Evolutionary conservation across 2,797 vertebrate species (phyloP).

Genomic region (Manis crassicaudata): DNA sequence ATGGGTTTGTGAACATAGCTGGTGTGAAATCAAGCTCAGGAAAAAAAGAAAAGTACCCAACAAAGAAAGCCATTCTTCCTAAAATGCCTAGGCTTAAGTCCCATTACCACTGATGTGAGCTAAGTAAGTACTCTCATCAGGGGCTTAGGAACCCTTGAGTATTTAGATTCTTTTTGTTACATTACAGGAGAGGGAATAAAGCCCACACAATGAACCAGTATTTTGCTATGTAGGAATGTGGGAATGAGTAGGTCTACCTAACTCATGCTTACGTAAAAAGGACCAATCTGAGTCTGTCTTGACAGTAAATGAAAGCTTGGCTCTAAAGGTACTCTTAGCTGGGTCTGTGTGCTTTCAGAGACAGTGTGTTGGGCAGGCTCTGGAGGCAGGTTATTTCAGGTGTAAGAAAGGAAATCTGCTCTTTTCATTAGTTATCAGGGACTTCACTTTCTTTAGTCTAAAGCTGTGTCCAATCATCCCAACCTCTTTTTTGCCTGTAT

Average conservation of each 20-base stretch:
- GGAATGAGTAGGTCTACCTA: slow-evolving; percentile 57
- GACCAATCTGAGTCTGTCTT: slow-evolving; percentile 62
- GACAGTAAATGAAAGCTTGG: slow-evolving; percentile 67
- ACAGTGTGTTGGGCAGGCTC: slow-evolving; percentile 45
- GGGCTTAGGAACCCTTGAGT: slow-evolving; percentile 44
- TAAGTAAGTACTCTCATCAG: slow-evolving; percentile 61
- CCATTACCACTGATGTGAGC: slow-evolving; percentile 58
- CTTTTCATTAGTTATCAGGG: slow-evolving; percentile 59
- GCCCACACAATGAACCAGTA: slow-evolving; percentile 41
- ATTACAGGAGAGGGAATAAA: slow-evolving; percentile 52
- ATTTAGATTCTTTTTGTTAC: slow-evolving; percentile 69
- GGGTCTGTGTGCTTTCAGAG: slow-evolving; percentile 48
- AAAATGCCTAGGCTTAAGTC: slow-evolving; percentile 4
- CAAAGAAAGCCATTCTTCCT: slow-evolving; percentile 68
- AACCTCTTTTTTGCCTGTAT: neutral
- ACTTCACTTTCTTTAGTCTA: slow-evolving; percentile 55
- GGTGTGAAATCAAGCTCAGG: slow-evolving; percentile 73
- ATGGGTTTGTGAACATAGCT: slow-evolving; percentile 75
- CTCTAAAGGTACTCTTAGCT: slow-evolving; percentile 63
- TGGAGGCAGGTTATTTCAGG: slow-evolving; percentile 54
- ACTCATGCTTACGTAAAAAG: slow-evolving; percentile 63
- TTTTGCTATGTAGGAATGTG: slow-evolving; percentile 63
- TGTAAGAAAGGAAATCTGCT: slow-evolving; percentile 47
- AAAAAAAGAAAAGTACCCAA: slow-evolving; percentile 39
- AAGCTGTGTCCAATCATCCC: slow-evolving; percentile 23